These are phyloP conservation scores for Larimichthys crocea DNA, from an alignment of 2,113 vertebrate species.

Conservation along the genomic window DNA sequence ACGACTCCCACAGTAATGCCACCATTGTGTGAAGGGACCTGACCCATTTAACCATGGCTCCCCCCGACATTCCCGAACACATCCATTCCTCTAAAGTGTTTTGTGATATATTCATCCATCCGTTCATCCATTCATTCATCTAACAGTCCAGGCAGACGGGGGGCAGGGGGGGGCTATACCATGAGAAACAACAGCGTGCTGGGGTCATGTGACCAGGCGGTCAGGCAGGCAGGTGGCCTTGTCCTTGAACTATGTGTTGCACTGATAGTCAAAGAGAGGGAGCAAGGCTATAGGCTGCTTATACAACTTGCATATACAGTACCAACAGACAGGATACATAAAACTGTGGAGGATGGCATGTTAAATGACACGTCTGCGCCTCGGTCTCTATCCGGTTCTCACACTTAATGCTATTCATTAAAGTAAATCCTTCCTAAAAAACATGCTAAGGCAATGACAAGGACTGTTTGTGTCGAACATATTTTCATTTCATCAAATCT, in stretches of 20 bases:
- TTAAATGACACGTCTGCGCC: background rate
- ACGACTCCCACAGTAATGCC: constrained; percentile 71
- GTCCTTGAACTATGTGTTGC: constrained; percentile 64
- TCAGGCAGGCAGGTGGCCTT: constrained; percentile 82
- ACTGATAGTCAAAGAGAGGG: constrained; percentile 29
- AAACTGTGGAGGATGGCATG: constrained; percentile 6
- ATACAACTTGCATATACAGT: constrained; percentile 37
- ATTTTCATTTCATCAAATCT: constrained; percentile 2
- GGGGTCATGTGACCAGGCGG: constrained; percentile 87
- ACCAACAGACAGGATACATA: background rate
- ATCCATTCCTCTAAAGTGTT: constrained; percentile 73
- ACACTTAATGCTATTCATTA: background rate
- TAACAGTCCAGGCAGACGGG: constrained; percentile 87
- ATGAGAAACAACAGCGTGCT: constrained; percentile 91
- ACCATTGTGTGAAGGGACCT: constrained; percentile 76
- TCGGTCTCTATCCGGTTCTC: background rate
- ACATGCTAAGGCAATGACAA: background rate
- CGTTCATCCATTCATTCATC: constrained; percentile 76
- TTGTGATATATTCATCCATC: constrained; percentile 75
- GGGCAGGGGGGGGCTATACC: constrained; percentile 85
- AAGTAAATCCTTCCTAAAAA: background rate
- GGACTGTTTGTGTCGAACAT: background rate
- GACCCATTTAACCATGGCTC: constrained; percentile 79
- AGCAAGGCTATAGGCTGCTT: constrained; percentile 31
- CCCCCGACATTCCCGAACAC: constrained; percentile 70